Conservation (phyloP, 2,113 vertebrate species). For the Pristiophorus japonicus region DNA sequence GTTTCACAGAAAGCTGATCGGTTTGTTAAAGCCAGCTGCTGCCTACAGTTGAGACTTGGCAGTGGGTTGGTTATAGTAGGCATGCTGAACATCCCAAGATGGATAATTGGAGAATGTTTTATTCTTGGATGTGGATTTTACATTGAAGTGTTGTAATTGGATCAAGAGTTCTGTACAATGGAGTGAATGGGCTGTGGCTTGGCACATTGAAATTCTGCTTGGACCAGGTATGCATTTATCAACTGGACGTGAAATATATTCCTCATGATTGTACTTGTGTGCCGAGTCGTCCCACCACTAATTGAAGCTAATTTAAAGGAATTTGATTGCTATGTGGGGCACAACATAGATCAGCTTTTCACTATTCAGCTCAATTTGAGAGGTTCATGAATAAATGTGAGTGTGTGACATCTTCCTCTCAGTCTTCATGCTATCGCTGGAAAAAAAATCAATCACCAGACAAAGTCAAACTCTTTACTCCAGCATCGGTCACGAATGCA, state of each 20-base stretch:
- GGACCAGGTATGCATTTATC: not conserved
- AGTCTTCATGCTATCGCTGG: not conserved
- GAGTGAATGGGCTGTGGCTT: not conserved
- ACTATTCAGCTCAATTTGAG: not conserved
- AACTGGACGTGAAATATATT: not conserved
- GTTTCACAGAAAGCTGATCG: not conserved
- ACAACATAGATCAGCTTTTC: not conserved
- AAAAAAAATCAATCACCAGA: not conserved
- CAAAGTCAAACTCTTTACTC: not conserved
- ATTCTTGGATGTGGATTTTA: not conserved
- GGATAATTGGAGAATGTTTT: conserved; percentile 1
- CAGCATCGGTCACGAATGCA: not conserved
- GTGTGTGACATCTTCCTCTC: not conserved
- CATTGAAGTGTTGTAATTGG: not conserved
- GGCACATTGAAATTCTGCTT: not conserved
- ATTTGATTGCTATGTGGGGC: not conserved
- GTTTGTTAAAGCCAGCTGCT: not conserved
- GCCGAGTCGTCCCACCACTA: not conserved
- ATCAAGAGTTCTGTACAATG: not conserved
- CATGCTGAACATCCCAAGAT: not conserved
- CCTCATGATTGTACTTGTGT: not conserved
- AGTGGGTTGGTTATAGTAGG: not conserved
- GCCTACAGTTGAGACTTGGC: not conserved
- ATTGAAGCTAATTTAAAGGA: not conserved
- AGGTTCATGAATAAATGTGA: not conserved